Conservation (phyloP, 1,140 invertebrate species). For the Brachystomella parvula region DNA sequence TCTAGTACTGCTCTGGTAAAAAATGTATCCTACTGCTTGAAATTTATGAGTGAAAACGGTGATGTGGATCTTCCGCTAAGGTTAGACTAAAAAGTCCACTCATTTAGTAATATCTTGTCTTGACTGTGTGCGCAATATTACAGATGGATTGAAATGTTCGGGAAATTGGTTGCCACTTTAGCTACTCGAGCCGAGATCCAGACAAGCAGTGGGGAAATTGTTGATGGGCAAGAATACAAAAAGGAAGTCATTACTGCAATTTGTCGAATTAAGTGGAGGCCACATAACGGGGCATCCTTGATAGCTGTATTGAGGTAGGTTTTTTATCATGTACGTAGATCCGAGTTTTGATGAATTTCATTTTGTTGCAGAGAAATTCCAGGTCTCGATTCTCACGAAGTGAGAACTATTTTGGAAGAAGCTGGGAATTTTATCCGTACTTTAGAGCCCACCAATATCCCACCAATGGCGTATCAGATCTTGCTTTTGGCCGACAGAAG, state of each 20-base stretch:
- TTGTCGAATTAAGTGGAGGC: constrained; percentile 20
- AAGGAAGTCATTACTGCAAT: constrained; percentile 21
- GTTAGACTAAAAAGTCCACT: constrained; percentile 8
- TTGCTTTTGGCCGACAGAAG: constrained; percentile 13
- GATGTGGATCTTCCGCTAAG: constrained; percentile 5
- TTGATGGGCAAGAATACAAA: constrained; percentile 15
- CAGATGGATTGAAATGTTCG: constrained; percentile 34
- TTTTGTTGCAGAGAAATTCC: constrained; percentile 26
- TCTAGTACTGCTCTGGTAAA: constrained; percentile 13
- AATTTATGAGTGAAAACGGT: constrained; percentile 17
- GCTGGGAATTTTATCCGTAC: neutral
- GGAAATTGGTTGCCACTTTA: constrained; percentile 22
- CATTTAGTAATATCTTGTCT: neutral
- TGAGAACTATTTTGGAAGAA: constrained; percentile 14
- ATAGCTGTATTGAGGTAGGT: constrained; percentile 23
- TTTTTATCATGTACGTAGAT: too few species aligned
- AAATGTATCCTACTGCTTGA: constrained; percentile 13
- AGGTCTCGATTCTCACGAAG: constrained; percentile 1
- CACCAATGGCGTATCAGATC: constrained; percentile 23
- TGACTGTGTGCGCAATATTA: neutral
- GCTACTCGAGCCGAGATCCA: constrained; percentile 11
- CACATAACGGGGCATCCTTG: constrained; percentile 20
- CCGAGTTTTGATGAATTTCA: neutral
- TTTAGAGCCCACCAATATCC: constrained; percentile 13
- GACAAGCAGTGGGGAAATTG: constrained; percentile 19